Percentiles rank a stretch among this genome's conserved stretches.
phyloP scores from a whole-genome alignment of 2,888 invertebrate species.

The Clanis bilineata region DNA sequence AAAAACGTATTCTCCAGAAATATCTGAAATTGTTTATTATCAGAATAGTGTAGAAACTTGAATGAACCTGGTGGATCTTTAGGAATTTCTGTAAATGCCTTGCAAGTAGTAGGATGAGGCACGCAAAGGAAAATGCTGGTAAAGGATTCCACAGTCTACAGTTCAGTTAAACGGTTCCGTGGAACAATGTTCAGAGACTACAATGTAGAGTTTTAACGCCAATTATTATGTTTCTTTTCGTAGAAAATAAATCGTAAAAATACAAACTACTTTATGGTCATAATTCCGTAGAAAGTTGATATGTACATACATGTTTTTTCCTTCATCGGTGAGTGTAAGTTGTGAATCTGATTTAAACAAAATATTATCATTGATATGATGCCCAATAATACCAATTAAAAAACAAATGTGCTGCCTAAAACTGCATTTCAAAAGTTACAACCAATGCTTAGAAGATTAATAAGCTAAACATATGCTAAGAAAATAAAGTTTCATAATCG shows the following conservation, averaged over 20 bases:
- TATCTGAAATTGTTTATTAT: not conserved
- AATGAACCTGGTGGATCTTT: not conserved
- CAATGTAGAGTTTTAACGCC: not conserved
- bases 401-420: too few species aligned
- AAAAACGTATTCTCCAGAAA: too few species aligned
- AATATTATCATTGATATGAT: too few species aligned
- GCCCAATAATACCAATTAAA: too few species aligned
- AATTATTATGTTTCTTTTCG: not conserved
- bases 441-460: too few species aligned
- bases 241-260: not conserved
- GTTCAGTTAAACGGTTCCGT: not conserved
- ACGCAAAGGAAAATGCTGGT: not conserved
- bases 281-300: too few species aligned
- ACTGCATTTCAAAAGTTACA: too few species aligned
- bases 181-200: not conserved
- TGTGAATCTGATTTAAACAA: too few species aligned
- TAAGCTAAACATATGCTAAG: too few species aligned
- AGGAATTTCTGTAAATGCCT: not conserved
- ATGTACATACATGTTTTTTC: too few species aligned
- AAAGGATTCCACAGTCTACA: not conserved
- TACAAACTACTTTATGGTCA: not conserved
- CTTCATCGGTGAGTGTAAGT: too few species aligned
- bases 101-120: not conserved
- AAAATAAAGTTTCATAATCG: too few species aligned
- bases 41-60: not conserved